Conservation (phyloP, 2,113 vertebrate species). For the Percina caprodes region DNA sequence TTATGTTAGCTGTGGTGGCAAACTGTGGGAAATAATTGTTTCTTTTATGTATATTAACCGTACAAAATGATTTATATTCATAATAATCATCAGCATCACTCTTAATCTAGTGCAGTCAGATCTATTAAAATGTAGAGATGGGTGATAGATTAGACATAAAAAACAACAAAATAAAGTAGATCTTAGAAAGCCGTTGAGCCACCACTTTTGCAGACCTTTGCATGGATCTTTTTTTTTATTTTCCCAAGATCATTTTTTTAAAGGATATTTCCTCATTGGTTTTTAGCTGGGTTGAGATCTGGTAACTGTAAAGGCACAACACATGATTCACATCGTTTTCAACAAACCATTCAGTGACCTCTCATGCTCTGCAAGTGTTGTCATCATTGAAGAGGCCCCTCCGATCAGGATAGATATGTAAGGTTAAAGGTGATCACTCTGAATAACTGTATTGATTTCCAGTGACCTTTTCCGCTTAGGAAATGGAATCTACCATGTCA, state of each 20-base stretch:
- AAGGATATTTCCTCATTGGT: neutral
- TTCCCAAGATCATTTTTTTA: neutral
- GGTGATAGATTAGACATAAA: neutral
- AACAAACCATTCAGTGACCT: constrained; percentile 18
- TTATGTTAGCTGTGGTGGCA: too few species aligned
- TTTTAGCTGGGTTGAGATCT: neutral
- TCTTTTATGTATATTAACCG: too few species aligned
- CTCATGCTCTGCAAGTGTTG: neutral
- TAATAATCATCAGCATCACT: neutral
- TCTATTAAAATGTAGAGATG: neutral
- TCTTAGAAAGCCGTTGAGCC: neutral
- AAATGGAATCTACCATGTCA: neutral
- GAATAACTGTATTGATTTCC: constrained; percentile 36
- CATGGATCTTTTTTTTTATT: neutral
- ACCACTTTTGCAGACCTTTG: neutral
- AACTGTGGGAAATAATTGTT: too few species aligned
- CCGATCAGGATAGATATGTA: neutral
- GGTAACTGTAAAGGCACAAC: neutral
- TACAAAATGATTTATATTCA: too few species aligned
- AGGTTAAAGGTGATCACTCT: constrained; percentile 22
- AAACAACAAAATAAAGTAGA: neutral
- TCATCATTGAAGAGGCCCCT: neutral
- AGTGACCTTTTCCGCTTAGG: constrained; percentile 7
- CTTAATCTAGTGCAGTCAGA: neutral
- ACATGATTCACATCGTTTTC: neutral